Conservation (phyloP, 92 coral and sea anemone genomes). For the Chrysogorgia sp. region DNA sequence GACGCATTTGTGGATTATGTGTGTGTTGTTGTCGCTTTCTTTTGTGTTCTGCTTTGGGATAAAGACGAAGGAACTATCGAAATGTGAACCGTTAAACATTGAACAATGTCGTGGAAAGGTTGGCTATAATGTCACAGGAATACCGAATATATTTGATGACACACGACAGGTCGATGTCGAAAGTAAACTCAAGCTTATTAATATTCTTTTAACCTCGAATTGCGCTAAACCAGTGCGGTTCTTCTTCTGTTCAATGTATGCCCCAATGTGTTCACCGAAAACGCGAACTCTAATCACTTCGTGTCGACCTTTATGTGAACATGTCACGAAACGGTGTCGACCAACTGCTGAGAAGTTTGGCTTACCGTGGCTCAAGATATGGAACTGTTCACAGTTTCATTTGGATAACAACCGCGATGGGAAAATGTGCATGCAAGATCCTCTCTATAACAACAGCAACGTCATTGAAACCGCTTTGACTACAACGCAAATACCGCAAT, state of each 20-base stretch:
- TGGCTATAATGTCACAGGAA: slow-evolving; percentile 87
- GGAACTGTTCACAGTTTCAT: slow-evolving; percentile 86
- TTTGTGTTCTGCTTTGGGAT: slow-evolving; percentile 48
- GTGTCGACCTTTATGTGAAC: slow-evolving; percentile 95
- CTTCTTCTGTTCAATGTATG: slow-evolving; percentile 92
- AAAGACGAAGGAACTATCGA: slow-evolving; percentile 52
- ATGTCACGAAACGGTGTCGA: slow-evolving; percentile 76
- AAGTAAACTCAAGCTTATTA: slow-evolving; percentile 61
- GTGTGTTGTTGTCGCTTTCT: slow-evolving; percentile 24
- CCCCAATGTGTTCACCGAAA: slow-evolving; percentile 87
- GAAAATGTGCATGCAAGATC: slow-evolving; percentile 95
- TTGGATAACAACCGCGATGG: slow-evolving; percentile 58
- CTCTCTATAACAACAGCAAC: slow-evolving; percentile 61
- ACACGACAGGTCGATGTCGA: slow-evolving; percentile 80
- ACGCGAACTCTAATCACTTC: slow-evolving; percentile 74
- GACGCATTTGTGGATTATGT: slow-evolving; percentile 14
- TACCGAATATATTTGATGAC: slow-evolving; percentile 87
- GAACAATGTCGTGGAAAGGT: slow-evolving; percentile 37
- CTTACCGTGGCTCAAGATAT: slow-evolving; percentile 76
- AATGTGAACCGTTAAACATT: slow-evolving; percentile 15
- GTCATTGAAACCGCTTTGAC: slow-evolving; percentile 20
- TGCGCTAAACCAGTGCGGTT: slow-evolving; percentile 85
- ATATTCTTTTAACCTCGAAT: slow-evolving; percentile 67
- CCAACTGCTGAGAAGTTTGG: slow-evolving; percentile 84
- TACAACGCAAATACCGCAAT: slow-evolving; percentile 33